These are phyloP conservation scores for Dryocosmus kuriphilus DNA, from an alignment of 2,888 invertebrate genomes.

Conservation along the genomic window DNA sequence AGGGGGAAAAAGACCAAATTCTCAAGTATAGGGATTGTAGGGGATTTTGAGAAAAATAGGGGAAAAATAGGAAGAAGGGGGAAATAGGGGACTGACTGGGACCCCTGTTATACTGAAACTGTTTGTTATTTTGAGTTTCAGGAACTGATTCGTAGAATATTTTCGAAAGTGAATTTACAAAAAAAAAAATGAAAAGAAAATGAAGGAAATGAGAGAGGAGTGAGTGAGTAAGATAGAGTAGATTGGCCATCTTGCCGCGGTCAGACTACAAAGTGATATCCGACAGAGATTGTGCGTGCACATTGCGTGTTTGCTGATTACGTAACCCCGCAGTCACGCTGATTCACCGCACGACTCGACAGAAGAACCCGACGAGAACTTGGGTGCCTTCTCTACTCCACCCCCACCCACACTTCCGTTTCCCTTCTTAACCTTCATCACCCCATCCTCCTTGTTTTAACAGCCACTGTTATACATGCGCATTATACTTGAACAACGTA, in stretches of 20 bases:
- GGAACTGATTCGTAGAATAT: neutral
- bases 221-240: conserved; percentile 48
- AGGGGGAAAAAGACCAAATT: too few species aligned
- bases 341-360: conserved; percentile 61
- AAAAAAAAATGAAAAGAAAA: neutral
- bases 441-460: conserved; percentile 9
- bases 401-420: conserved; percentile 4
- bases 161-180: neutral
- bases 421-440: conserved; percentile 7
- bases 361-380: conserved; percentile 31
- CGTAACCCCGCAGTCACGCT: conserved; percentile 66
- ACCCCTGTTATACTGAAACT: neutral
- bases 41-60: too few species aligned
- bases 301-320: conserved; percentile 70
- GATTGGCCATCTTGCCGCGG: conserved; percentile 70
- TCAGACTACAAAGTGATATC: conserved; percentile 75
- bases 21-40: too few species aligned
- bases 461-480: conserved; percentile 47
- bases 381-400: conserved; percentile 27
- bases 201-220: conserved; percentile 19
- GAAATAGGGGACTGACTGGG: too few species aligned
- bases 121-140: neutral
- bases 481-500: conserved; percentile 40
- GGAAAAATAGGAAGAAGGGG: too few species aligned
- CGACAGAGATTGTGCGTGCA: conserved; percentile 69